These are phyloP conservation scores for Dynastes grantii DNA, from an alignment of 2,888 invertebrate species.

Conservation along the genomic window DNA sequence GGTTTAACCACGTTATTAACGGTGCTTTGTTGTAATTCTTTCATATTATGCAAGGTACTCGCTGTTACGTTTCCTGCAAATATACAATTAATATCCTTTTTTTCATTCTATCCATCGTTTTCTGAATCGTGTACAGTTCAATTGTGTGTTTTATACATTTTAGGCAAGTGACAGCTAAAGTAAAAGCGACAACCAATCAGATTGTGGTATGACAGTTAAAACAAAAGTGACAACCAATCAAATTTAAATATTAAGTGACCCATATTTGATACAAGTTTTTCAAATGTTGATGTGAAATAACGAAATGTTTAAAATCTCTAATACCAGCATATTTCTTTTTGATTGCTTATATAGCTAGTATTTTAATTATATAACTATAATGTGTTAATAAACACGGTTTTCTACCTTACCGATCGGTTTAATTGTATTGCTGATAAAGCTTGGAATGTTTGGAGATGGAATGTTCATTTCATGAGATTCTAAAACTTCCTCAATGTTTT, in stretches of 20 bases:
- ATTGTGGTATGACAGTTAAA: too few relatives aligned
- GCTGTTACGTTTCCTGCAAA: constrained; percentile 65
- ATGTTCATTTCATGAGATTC: constrained; percentile 37
- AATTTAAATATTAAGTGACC: too few relatives aligned
- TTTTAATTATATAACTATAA: not conserved
- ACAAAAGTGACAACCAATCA: too few relatives aligned
- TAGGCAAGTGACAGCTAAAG: too few relatives aligned
- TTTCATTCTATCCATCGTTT: too few relatives aligned
- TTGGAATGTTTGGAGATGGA: constrained; percentile 52
- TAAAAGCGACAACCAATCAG: too few relatives aligned
- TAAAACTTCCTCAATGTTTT: constrained; percentile 25
- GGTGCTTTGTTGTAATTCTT: constrained; percentile 73
- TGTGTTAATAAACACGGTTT: not conserved
- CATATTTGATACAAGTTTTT: too few relatives aligned
- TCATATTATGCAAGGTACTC: constrained; percentile 68
- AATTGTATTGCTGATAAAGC: constrained; percentile 57
- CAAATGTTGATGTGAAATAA: too few relatives aligned
- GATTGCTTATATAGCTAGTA: not conserved
- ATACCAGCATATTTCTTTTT: not conserved
- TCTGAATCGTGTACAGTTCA: too few relatives aligned
- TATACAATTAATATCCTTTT: not conserved
- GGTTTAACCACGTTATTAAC: constrained; percentile 70
- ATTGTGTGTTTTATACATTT: too few relatives aligned
- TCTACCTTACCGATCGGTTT: constrained; percentile 54
- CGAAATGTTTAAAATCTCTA: too few relatives aligned